Evolutionary conservation across 2,888 invertebrate species (phyloP), one percentile per base, ranked within the genome.

Genomic region (Linnaemya tessellans): DNA sequence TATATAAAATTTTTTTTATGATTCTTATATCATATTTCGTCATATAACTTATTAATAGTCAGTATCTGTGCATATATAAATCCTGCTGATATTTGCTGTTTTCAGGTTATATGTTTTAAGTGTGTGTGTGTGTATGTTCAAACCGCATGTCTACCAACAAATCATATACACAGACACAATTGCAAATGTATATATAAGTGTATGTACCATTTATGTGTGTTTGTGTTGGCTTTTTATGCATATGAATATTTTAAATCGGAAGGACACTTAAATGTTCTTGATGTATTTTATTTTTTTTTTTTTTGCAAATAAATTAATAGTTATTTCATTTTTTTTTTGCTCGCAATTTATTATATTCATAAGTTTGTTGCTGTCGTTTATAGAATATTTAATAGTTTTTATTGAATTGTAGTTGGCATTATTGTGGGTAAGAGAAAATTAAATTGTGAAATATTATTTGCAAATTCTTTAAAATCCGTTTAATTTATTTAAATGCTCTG

Each of bases 191-290:
- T 49, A 10, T 20, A 35, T 60, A n/a, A n/a, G n/a, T n/a, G n/a
- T n/a, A n/a, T n/a, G n/a, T n/a, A n/a, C n/a, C n/a, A n/a, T n/a
- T n/a, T n/a, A 20, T 35, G 30, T 30, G 30, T 30, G 30, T 30
- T 3, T 30, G 5, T 30, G 5, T 15, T 13, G 46, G 4, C 5
- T 30, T 10, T 43, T 71, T 58, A 18, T 20, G 46, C 10, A 10
- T 65, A 65, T 64, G 35, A 64, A 71, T 65, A 46, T 56, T 64
- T 71, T 18, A 30, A 43, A 46, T 9, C 70, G 80, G 71, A 80
- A 80, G 54, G 54, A 71, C 64, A 71, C 56, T 80, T 80, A 54
- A 80, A 67, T 77, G 58, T 77, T 77, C 15, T 58, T 64, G 35
- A 46, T 58, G 30, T 30, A 5, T 30, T 3, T 30, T 30, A 30